Conservation (phyloP, 2,888 invertebrate genomes). For the Philhelius pedissequus region DNA sequence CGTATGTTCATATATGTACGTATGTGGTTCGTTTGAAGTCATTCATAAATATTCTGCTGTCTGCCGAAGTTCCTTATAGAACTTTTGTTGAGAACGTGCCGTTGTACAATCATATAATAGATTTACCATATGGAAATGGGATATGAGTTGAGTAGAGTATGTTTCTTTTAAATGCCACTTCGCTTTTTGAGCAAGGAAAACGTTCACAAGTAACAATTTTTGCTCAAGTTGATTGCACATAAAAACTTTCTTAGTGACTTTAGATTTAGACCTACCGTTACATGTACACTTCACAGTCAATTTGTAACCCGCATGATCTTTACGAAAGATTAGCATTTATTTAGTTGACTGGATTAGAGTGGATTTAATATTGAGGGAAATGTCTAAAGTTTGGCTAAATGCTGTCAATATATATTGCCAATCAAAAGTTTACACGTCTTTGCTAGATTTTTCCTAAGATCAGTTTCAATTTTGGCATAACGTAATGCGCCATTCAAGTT, state of each 20-base stretch:
- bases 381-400: no score
- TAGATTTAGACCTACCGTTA: not conserved
- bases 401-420: no score
- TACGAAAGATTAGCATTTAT: no score
- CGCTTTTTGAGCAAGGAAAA: not conserved
- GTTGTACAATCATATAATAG: slow-evolving; percentile 1
- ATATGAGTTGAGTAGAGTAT: no score
- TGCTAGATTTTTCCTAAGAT: no score
- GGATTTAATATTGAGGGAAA: no score
- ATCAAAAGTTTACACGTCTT: no score
- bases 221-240: not conserved
- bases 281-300: no score
- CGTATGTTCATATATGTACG: not conserved
- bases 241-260: not conserved
- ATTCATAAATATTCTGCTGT: slow-evolving; percentile 29
- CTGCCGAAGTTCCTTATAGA: not conserved
- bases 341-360: no score
- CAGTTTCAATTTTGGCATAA: no score
- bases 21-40: slow-evolving; percentile 34
- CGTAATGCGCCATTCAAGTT: no score
- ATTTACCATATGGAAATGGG: not conserved
- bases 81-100: slow-evolving; percentile 18
- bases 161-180: slow-evolving; percentile 11
- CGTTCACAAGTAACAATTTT: slow-evolving; percentile 2
- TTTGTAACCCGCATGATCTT: no score